Percentiles rank a stretch among this genome's conserved stretches.
These are phyloP conservation scores for Cryptotermes secundus DNA, from an alignment of 1,140 invertebrate genomes.

Conservation along the genomic window DNA sequence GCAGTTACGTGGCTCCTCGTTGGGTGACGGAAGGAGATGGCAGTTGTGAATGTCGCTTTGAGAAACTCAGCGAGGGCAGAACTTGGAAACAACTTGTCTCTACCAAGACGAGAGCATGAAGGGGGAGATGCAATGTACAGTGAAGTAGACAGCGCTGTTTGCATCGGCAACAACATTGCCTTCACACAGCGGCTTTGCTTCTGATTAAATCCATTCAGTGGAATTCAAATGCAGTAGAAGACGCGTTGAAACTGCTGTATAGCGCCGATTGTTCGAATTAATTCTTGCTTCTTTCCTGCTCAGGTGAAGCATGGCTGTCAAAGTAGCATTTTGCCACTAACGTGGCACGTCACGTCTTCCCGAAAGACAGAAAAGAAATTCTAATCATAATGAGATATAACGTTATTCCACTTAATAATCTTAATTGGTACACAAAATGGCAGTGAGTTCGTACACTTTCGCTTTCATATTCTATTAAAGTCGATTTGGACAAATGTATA, in stretches of 20 bases:
- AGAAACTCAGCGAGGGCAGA: background rate
- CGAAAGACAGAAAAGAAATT: no score
- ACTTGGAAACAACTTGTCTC: constrained; percentile 6
- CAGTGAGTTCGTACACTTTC: no score
- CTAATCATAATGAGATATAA: no score
- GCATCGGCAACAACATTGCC: constrained; percentile 3
- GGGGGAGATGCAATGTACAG: background rate
- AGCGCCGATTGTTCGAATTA: background rate
- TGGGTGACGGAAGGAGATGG: no score
- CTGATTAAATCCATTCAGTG: constrained; percentile 9
- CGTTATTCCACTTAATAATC: no score
- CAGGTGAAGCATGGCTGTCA: no score
- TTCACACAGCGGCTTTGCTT: background rate
- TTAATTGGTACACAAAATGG: no score
- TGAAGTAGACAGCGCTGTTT: background rate
- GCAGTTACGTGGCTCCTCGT: background rate
- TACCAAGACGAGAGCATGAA: background rate
- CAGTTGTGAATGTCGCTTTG: background rate
- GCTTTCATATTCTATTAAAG: no score
- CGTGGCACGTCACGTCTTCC: no score
- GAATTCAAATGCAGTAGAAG: background rate
- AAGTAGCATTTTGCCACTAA: no score
- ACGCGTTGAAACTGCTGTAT: background rate
- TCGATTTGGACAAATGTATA: no score
- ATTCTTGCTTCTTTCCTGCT: no score